Base-by-base conservation (phyloP, 2,888 invertebrate species). In the Troides helena region DNA sequence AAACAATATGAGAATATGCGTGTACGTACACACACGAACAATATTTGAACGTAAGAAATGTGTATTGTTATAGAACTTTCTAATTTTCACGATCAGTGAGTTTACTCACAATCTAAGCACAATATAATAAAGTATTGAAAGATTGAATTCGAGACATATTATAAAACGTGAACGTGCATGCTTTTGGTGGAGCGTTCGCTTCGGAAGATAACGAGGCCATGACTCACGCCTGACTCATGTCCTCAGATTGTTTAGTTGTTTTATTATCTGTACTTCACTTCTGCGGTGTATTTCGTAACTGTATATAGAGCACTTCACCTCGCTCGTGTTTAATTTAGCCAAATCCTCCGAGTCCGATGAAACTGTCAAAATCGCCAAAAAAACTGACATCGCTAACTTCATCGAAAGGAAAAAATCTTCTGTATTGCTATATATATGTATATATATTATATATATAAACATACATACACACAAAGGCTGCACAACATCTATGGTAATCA, bases 161-260 rank as follows among this genome's bases (percentile, higher is more conserved):
- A 39, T 62, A 70, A 62, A 46, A 57, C 65, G 65, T 69, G 53
- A 60, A 66, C 66, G 50, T 53, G 62, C 53, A 59, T 65, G 65
- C 70, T 23, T 67, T 62, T 23, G 56, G 60, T 57, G 56, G 50
- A 30, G 60, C 58, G 70, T 60, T 70, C 70, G 70, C 64, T 70
- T 67, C 60, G 46, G 43, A 53, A 70, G 63, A 70, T 70, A 70
- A 70, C 64, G 70, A 70, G 70, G 67, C 56, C 70, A 70, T 70
- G 70, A 70, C 62, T 70, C 70, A 70, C 70, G 53, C 14, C 43
- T 70, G 70, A 70, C 67, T 70, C 70, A 70, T 57, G 70, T 67
- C 70, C 63, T 66, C 67, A 60, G 63, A 70, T 70, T 67, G 62
- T 70, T 70, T 70, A 63, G 66, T 39, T 59, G 70, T 67, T 68